A percentile compares a stretch with the other conserved stretches of the same genome.
Conservation (phyloP, 1,140 invertebrate species). For the Goniozus legneri region DNA sequence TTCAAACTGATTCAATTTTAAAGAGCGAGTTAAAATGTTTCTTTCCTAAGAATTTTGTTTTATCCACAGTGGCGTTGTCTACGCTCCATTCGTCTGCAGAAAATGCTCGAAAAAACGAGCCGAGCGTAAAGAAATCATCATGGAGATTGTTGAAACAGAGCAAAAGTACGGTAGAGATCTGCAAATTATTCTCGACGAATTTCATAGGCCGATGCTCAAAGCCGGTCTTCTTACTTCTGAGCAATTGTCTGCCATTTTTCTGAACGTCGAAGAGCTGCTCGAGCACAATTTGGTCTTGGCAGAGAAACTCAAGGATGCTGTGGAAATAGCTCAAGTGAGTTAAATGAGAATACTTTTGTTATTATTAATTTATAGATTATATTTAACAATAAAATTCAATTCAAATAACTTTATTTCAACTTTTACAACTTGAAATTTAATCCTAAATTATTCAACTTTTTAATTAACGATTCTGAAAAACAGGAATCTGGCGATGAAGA, state of each 20-base stretch:
- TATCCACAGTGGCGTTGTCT: slow-evolving; percentile 62
- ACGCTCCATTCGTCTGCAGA: slow-evolving; percentile 77
- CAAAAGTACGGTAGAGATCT: slow-evolving; percentile 91
- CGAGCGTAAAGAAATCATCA: slow-evolving; percentile 91
- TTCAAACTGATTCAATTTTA: background rate
- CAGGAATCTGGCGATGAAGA: slow-evolving; percentile 69
- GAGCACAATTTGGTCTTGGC: slow-evolving; percentile 84
- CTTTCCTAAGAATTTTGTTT: slow-evolving; percentile 15
- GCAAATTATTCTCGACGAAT: slow-evolving; percentile 89
- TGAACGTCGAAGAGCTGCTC: slow-evolving; percentile 89
- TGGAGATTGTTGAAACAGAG: slow-evolving; percentile 94
- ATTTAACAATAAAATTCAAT: background rate
- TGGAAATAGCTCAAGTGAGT: slow-evolving; percentile 71
- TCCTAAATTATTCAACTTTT: background rate
- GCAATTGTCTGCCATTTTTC: slow-evolving; percentile 84
- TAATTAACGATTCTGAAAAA: background rate
- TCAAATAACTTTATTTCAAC: background rate
- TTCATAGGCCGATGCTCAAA: slow-evolving; percentile 88
- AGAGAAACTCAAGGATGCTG: slow-evolving; percentile 78
- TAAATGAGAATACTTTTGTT: too few species aligned
- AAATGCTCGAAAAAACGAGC: slow-evolving; percentile 83
- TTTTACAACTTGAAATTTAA: background rate
- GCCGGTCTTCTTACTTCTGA: slow-evolving; percentile 79
- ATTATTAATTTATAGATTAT: background rate
- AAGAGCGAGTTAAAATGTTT: background rate